Base-by-base conservation (phyloP, 1,140 invertebrate genomes). In the Drosophila pachea region DNA sequence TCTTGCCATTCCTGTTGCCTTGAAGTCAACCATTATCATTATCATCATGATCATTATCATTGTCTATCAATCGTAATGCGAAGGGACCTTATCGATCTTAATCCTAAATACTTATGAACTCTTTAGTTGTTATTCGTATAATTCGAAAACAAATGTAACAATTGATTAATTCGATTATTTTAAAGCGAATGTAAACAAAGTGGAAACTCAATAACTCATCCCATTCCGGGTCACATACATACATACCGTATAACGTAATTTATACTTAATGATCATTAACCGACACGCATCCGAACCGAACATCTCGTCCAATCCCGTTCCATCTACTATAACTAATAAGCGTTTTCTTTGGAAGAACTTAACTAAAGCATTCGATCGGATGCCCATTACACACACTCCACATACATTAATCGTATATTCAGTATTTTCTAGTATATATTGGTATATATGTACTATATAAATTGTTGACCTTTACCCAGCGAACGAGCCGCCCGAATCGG, bases 331-430 rank as follows among this genome's bases (percentile, higher is more conserved):
- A 84, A 83, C 82, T 83, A 83, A 83, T 83, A 83, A 83, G 79
- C 79, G 79, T 83, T 83, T 78, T 76, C 62, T 76, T 84, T 83
- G 79, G 81, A 84, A 83, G 79, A 84, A 84, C 81, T 65, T 84
- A 84, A 83, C 79, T 84, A 74, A 77, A 56, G 67, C 71, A 68
- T 66, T 54, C 53, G n/a, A 65, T 42, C 38, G 36, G 69, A 81
- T 76, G 73, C 72, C 67, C 12, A 22, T 22, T 22, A 22, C 22
- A 22, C 22, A 22, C 22, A 22, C 22, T 22, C 22, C 22, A 22
- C 22, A 22, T 22, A 22, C 22, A 22, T 22, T 22, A 22, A 2
- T 22, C 22, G 22, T 22, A 22, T 22, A 22, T 22, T 22, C 22
- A 22, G 22, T 22, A 22, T 22, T 22, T 3, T 22, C 22, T 22